Evolutionary conservation across 92 coral and sea anemone genomes (phyloP).

Genomic region (Virgularia gustaviana): DNA sequence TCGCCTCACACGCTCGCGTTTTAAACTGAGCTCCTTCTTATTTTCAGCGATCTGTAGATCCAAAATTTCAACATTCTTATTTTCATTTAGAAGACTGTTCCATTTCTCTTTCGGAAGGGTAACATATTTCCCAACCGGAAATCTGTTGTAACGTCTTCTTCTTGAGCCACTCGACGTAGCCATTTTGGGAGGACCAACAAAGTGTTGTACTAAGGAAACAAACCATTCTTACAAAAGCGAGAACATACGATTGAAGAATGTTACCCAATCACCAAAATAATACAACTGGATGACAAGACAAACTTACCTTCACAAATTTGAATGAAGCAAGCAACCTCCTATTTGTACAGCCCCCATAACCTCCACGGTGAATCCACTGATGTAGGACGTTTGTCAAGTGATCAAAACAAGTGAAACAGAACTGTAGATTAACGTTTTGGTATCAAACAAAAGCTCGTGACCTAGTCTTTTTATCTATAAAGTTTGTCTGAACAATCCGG

Average conservation of each 20-base stretch:
- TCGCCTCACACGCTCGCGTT: slow-evolving; percentile 2
- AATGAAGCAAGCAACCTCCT: too few species aligned
- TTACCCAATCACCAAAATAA: background rate
- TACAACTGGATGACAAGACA: background rate
- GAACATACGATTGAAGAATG: background rate
- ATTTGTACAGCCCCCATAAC: too few species aligned
- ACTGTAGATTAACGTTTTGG: background rate
- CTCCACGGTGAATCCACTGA: too few species aligned
- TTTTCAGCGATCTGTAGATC: background rate
- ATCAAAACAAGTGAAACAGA: too few species aligned
- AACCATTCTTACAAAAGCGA: background rate
- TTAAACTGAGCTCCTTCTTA: background rate
- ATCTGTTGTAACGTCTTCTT: background rate
- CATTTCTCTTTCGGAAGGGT: slow-evolving; percentile 7
- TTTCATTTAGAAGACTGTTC: background rate
- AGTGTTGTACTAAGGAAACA: background rate
- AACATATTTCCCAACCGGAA: background rate
- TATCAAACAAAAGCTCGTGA: background rate
- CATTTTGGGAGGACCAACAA: background rate
- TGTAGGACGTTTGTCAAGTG: too few species aligned
- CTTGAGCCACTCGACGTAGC: background rate
- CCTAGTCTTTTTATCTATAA: background rate
- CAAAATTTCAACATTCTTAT: background rate
- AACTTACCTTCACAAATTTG: background rate
- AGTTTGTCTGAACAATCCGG: too few species aligned